A percentile compares a stretch with the other conserved stretches of the same genome.
Evolutionary conservation across 2,888 invertebrate genomes (phyloP).

Genomic region (Bellardia bayeri): DNA sequence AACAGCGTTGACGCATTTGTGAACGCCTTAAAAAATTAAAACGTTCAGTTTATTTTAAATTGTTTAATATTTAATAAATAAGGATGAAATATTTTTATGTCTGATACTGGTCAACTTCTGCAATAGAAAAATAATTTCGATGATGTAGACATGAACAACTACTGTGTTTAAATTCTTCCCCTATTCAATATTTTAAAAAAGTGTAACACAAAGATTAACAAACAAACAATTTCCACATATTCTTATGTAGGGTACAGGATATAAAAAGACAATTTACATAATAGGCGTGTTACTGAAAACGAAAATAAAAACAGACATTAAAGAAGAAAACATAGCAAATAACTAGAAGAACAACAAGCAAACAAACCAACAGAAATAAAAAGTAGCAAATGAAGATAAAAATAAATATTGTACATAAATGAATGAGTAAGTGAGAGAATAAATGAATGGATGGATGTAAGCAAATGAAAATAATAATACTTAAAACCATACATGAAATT

Average conservation of each 20-base stretch:
- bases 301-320: constrained; percentile 41
- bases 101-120: too few relatives aligned
- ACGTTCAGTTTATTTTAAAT: too few relatives aligned
- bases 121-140: too few relatives aligned
- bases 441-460: not conserved
- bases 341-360: constrained; percentile 6
- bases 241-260: constrained; percentile 1
- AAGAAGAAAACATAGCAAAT: constrained; percentile 8
- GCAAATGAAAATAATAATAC: constrained; percentile 45
- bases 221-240: not conserved
- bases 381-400: constrained; percentile 39
- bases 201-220: not conserved
- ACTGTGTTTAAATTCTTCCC: too few relatives aligned
- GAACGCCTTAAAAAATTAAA: not conserved
- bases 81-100: too few relatives aligned
- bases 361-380: constrained; percentile 1
- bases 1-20: not conserved
- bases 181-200: not conserved
- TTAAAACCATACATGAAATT: constrained; percentile 53
- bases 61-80: too few relatives aligned
- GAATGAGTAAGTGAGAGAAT: not conserved
- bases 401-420: constrained; percentile 8
- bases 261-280: constrained; percentile 45
- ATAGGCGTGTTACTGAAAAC: constrained; percentile 42
- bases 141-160: too few relatives aligned